Conservation (phyloP, 2,113 vertebrate genomes). For the Salvator merianae region DNA sequence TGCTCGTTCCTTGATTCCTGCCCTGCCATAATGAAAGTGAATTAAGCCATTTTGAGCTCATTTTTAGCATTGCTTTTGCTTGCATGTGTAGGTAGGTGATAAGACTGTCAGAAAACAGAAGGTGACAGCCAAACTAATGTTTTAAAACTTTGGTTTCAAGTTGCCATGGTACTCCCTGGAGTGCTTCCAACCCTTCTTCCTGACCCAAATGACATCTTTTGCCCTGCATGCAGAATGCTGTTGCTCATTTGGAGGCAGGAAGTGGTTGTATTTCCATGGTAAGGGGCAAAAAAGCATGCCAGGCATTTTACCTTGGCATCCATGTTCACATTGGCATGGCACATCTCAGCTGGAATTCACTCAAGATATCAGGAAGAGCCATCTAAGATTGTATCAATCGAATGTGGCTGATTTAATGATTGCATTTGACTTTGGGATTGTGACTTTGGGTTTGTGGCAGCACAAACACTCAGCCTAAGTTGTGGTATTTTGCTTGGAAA, state of each 20-base stretch:
- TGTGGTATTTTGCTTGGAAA: conserved; percentile 64
- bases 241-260: accelerated
- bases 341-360: not conserved
- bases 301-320: not conserved
- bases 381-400: conserved; percentile 47
- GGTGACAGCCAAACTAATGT: conserved; percentile 42
- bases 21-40: conserved; percentile 52
- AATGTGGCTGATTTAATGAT: conserved; percentile 58
- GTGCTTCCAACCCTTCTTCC: accelerated
- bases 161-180: not conserved
- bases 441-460: conserved; percentile 5
- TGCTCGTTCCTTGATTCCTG: accelerated
- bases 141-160: not conserved
- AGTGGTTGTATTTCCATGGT: not conserved
- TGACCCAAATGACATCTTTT: not conserved
- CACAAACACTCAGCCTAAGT: conserved; percentile 53
- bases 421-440: conserved; percentile 74
- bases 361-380: conserved; percentile 31
- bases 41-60: conserved; percentile 48
- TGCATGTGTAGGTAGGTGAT: accelerated
- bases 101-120: conserved; percentile 45
- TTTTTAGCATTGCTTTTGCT: conserved; percentile 43
- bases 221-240: accelerated
- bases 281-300: accelerated
- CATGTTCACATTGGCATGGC: accelerated